Conservation (phyloP, 2,113 vertebrate species). For the Pygoscelis antarcticus region DNA sequence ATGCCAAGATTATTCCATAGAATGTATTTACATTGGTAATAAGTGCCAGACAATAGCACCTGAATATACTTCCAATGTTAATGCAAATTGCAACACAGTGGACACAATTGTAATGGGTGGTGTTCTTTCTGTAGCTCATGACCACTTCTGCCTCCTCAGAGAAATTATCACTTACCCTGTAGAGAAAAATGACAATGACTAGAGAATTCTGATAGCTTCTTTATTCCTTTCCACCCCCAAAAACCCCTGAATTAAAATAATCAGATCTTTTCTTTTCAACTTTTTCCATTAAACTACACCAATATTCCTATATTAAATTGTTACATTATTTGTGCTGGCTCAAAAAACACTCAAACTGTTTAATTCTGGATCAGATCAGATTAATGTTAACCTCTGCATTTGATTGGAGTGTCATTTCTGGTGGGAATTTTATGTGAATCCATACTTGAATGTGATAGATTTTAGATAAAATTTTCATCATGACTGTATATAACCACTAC, state of each 20-base stretch:
- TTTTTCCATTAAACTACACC: not conserved
- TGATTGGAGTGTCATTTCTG: not conserved
- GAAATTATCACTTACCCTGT: not conserved
- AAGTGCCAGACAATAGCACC: not conserved
- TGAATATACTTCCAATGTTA: not conserved
- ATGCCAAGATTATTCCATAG: not conserved
- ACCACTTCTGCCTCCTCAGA: not conserved
- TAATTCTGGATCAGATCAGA: not conserved
- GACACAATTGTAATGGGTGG: not conserved
- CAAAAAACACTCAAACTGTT: not conserved
- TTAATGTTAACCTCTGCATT: not conserved
- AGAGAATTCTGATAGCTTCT: not conserved
- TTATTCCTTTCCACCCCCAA: not conserved
- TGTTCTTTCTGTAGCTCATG: not conserved
- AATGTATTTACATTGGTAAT: not conserved
- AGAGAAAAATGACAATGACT: not conserved
- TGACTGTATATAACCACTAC: not conserved
- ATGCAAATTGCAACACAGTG: not conserved
- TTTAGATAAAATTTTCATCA: not conserved
- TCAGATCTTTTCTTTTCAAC: not conserved
- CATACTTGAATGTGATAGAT: not conserved
- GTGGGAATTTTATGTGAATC: not conserved
- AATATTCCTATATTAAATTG: not conserved
- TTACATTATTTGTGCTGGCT: not conserved
- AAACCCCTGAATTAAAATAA: not conserved